Evolutionary conservation across 2,888 invertebrate species (phyloP), one percentile per base, ranked within the genome.

Genomic region (Poecilus cupreus): DNA sequence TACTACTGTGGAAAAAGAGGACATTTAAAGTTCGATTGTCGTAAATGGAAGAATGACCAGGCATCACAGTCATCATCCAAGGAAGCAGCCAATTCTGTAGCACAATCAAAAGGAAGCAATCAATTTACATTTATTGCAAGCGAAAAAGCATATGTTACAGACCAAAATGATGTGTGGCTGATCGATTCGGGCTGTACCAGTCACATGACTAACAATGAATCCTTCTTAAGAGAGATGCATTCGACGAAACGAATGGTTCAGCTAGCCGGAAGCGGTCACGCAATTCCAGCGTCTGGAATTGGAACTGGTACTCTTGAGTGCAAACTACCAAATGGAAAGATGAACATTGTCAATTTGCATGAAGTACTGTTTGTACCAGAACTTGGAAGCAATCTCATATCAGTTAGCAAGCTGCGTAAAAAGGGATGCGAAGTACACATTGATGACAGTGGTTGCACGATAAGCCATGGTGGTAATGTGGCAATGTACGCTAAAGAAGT

Each of bases 401-500:
- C 0, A 68, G 68, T 68, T 22, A 68, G 68, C 13, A 68, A 68
- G 37, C 13, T 68, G 6, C 68, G n/a, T n/a, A 68, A 37, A 18
- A 68, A 37, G 32, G 13, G 37, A 13, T 68, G 68, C 13, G 37
- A 68, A 37, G 37, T 68, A 32, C 32, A 32, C 37, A 13, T 68
- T n/a, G 26, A 68, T 32, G 68, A 68, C 11, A 68, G 24, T n/a
- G 70, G 70, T 32, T 70, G 70, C 37, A 37, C 13, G 11, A 70
- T 70, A 18, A 18, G 39, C 5, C 32, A 39, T 37, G 32, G 26
- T 16, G 26, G 32, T 37, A 5, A n/a, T 8, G 32, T 24, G 37
- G 3, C 11, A 32, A 18, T 70, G 32, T n/a, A 32, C 18, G 70
- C 70, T 18, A 37, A 32, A 13, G 70, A 32, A 16, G n/a, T 18